phyloP scores from a whole-genome alignment of 2,888 invertebrate genomes.

The Aphrophora alni region DNA sequence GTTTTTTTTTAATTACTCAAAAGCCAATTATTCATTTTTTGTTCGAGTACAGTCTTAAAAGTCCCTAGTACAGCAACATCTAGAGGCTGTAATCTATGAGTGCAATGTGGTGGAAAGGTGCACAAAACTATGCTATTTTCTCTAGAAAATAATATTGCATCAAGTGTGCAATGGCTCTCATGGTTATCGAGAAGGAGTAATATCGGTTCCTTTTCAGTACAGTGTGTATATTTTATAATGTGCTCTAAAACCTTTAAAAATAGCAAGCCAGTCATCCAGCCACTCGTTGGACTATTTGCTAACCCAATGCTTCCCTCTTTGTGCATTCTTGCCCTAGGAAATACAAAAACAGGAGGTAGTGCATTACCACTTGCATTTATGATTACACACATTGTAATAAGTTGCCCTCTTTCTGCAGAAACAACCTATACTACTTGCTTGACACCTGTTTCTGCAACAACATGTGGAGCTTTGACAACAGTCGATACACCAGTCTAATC shows the following conservation, averaged over 20 bases:
- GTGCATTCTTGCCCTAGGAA: too few species aligned
- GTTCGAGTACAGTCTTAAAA: too few species aligned
- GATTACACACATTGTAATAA: slow-evolving; percentile 4
- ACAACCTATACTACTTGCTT: slow-evolving; percentile 20
- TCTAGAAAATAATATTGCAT: not conserved
- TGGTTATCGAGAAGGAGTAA: slow-evolving; percentile 26
- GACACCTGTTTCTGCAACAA: slow-evolving; percentile 3
- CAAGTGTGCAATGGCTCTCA: not conserved
- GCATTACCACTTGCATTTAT: slow-evolving; percentile 16
- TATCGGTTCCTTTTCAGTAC: not conserved
- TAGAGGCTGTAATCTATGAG: slow-evolving; percentile 17
- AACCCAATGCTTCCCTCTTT: too few species aligned
- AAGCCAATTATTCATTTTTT: too few species aligned
- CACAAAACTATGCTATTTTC: slow-evolving; percentile 17
- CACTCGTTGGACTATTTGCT: not conserved
- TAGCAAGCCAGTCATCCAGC: not conserved
- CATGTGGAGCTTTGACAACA: not conserved
- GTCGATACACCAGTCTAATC: slow-evolving; percentile 47
- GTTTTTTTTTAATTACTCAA: too few species aligned
- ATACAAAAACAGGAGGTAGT: slow-evolving; percentile 12
- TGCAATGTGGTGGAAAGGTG: slow-evolving; percentile 25
- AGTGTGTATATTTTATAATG: not conserved
- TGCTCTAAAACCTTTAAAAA: not conserved
- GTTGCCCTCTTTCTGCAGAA: slow-evolving; percentile 17
- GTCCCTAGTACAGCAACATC: not conserved